phyloP scores from a whole-genome alignment of 2,797 vertebrate genomes.

The Gobio occitaniae region DNA sequence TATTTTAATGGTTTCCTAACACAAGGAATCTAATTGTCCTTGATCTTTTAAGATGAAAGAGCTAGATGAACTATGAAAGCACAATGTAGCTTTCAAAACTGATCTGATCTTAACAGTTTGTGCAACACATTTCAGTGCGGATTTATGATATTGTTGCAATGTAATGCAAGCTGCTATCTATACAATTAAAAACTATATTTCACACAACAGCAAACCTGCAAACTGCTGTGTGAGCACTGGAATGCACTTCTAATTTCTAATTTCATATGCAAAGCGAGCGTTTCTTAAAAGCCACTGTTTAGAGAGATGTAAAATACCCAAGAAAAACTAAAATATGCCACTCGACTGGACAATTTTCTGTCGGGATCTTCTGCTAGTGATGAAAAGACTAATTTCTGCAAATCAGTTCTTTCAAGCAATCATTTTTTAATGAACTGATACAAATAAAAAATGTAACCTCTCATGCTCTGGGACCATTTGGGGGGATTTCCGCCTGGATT shows the following conservation, averaged over 20 bases:
- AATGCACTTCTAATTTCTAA: background rate
- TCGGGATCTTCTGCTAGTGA: background rate
- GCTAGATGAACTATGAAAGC: conserved; percentile 5
- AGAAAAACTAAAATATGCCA: background rate
- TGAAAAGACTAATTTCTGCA: too few relatives aligned
- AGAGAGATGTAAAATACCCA: background rate
- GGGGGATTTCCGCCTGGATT: too few relatives aligned
- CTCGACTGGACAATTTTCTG: background rate
- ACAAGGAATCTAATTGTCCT: background rate
- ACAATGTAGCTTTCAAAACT: background rate
- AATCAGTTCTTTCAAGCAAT: background rate
- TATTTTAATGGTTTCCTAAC: background rate
- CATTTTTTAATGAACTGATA: too few relatives aligned
- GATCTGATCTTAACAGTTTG: background rate
- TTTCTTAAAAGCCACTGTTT: background rate
- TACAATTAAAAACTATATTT: background rate
- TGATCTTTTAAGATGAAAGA: conserved; percentile 13
- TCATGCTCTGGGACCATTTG: too few relatives aligned
- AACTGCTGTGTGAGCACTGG: background rate
- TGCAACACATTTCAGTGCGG: background rate
- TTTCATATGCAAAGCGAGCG: background rate
- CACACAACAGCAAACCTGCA: background rate
- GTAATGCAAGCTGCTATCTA: conserved; percentile 5
- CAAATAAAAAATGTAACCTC: too few relatives aligned
- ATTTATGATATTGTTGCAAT: background rate